These are phyloP conservation scores for Scaptomyza graminum DNA, from an alignment of 1,140 invertebrate genomes.

Conservation along the genomic window DNA sequence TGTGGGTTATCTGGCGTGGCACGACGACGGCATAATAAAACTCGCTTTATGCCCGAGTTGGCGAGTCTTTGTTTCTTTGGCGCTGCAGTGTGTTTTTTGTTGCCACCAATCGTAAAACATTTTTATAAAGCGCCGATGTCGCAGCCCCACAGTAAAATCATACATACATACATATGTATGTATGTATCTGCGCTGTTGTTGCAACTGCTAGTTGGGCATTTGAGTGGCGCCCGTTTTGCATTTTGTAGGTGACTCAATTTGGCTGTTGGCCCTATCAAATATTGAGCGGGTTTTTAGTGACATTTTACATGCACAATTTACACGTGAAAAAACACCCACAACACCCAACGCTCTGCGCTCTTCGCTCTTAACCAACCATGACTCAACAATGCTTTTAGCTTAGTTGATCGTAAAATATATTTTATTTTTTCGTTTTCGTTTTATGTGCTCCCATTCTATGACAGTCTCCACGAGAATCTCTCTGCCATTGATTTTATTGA, in stretches of 20 bases:
- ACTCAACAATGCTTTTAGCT: slow-evolving; percentile 50
- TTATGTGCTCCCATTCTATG: slow-evolving; percentile 40
- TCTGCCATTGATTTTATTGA: slow-evolving; percentile 30
- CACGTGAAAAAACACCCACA: slow-evolving; percentile 35
- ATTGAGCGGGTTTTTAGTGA: slow-evolving; percentile 73
- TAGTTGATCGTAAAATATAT: slow-evolving; percentile 45
- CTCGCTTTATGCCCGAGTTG: slow-evolving; percentile 60
- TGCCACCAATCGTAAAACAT: slow-evolving; percentile 72
- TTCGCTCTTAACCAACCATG: neutral
- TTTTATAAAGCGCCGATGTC: slow-evolving; percentile 68
- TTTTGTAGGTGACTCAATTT: slow-evolving; percentile 72
- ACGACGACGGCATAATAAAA: slow-evolving; percentile 71
- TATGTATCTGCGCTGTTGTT: neutral
- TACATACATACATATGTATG: neutral
- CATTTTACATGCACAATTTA: slow-evolving; percentile 72
- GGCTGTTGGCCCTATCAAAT: slow-evolving; percentile 63
- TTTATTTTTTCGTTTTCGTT: slow-evolving; percentile 17
- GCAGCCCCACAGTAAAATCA: slow-evolving; percentile 2
- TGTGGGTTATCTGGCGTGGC: slow-evolving; percentile 49
- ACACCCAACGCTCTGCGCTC: too few relatives aligned
- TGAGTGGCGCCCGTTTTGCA: slow-evolving; percentile 26
- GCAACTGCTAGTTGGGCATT: slow-evolving; percentile 10
- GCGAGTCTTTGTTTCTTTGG: slow-evolving; percentile 52
- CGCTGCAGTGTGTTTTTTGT: slow-evolving; percentile 10
- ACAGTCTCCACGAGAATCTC: neutral